A percentile compares a stretch with the other conserved stretches of the same genome.
Conservation (phyloP, 2,797 vertebrate species). For the Coracias cyanogaster region DNA sequence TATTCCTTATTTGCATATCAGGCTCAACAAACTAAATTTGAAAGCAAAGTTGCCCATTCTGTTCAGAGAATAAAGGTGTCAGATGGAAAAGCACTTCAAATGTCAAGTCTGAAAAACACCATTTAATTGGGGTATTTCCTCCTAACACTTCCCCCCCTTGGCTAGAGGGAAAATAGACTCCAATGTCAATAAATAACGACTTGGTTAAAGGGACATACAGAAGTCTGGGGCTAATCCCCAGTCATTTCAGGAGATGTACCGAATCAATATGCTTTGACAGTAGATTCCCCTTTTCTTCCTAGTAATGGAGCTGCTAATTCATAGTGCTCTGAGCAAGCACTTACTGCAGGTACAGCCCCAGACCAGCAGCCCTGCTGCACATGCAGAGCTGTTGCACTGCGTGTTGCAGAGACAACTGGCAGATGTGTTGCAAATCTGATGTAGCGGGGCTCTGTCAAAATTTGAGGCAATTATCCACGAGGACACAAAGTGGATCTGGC, state of each 20-base stretch:
- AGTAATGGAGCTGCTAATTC: not conserved
- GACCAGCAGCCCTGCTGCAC: fast-evolving
- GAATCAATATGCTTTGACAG: not conserved
- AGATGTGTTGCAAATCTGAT: not conserved
- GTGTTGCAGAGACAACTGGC: not conserved
- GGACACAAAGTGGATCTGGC: not conserved
- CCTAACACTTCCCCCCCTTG: not conserved
- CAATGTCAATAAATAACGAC: not conserved
- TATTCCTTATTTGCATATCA: not conserved
- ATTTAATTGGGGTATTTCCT: not conserved
- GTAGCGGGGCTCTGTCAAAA: not conserved
- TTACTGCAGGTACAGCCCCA: not conserved
- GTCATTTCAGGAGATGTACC: not conserved
- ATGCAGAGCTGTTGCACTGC: not conserved
- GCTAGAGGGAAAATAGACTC: not conserved
- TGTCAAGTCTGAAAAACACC: not conserved
- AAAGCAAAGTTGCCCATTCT: not conserved
- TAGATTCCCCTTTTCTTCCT: not conserved
- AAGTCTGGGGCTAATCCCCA: not conserved
- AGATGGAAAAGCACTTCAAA: not conserved
- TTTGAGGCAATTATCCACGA: not conserved
- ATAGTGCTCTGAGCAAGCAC: not conserved
- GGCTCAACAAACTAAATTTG: not conserved
- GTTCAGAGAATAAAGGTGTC: not conserved
- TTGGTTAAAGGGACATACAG: not conserved